phyloP scores from a whole-genome alignment of 2,888 invertebrate species.

The Carabus problematicus region DNA sequence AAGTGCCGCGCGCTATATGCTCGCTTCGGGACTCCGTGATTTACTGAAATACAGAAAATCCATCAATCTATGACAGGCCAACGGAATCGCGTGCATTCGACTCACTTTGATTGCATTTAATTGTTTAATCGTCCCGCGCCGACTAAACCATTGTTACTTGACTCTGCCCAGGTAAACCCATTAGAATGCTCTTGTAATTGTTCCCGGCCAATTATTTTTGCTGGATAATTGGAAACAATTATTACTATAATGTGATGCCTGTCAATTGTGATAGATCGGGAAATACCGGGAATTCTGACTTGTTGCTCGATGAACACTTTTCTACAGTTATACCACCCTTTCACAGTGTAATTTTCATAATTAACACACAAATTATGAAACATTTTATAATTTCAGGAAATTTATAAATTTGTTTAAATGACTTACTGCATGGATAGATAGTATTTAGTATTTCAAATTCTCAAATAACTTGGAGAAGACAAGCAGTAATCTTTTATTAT shows the following conservation, averaged over 20 bases:
- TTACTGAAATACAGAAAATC: conserved; percentile 46
- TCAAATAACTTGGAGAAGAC: no score
- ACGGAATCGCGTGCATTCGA: conserved; percentile 51
- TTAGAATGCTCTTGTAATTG: conserved; percentile 50
- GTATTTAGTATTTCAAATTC: no score
- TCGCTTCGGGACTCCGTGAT: conserved; percentile 44
- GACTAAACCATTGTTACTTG: conserved; percentile 46
- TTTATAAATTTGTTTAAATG: background rate
- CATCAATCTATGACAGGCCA: conserved; percentile 44
- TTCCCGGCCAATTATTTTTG: conserved; percentile 48
- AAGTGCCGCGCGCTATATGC: background rate
- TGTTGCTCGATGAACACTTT: background rate
- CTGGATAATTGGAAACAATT: conserved; percentile 51
- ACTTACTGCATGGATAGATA: no score
- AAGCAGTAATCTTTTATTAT: no score
- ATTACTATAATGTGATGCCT: conserved; percentile 55
- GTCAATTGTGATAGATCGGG: conserved; percentile 58
- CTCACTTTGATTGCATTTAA: conserved; percentile 54
- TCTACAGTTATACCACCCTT: background rate
- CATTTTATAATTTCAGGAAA: background rate
- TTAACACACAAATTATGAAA: conserved; percentile 15
- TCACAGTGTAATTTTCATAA: conserved; percentile 1
- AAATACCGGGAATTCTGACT: conserved; percentile 45
- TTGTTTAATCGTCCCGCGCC: conserved; percentile 55
- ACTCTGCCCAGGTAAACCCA: conserved; percentile 7